These are phyloP conservation scores for Tricholauxania praeusta DNA, from an alignment of 2,888 invertebrate genomes.

Conservation along the genomic window DNA sequence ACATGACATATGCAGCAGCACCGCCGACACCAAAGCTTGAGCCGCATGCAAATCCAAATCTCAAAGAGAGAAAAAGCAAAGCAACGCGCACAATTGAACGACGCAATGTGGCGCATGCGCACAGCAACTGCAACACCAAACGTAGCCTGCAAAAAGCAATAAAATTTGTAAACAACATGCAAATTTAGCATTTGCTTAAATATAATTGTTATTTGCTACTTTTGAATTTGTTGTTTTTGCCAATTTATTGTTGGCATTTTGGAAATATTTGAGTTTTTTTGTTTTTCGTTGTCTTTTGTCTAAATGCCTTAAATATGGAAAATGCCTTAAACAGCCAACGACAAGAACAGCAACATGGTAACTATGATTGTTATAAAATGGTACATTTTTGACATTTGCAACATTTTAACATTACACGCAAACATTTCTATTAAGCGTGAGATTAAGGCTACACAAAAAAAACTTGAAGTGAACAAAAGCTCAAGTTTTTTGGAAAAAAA, in stretches of 20 bases:
- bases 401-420: neutral
- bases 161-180: constrained; percentile 23
- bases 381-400: neutral
- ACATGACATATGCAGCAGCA: constrained; percentile 42
- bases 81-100: neutral
- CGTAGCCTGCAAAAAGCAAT: constrained; percentile 13
- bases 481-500: no score
- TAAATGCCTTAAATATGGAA: neutral
- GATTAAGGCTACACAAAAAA: no score
- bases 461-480: no score
- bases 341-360: neutral
- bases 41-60: neutral
- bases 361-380: neutral
- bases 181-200: constrained; percentile 24
- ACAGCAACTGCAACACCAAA: constrained; percentile 3
- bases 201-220: constrained; percentile 39
- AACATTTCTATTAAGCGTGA: no score
- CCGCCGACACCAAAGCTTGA: neutral
- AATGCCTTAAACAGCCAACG: neutral
- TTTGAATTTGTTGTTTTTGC: neutral
- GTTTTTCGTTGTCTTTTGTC: neutral
- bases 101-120: constrained; percentile 4
- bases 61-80: neutral
- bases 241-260: neutral
- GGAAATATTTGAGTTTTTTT: neutral